Conservation (phyloP, 2,888 invertebrate genomes). For the Acrobasis consociella region DNA sequence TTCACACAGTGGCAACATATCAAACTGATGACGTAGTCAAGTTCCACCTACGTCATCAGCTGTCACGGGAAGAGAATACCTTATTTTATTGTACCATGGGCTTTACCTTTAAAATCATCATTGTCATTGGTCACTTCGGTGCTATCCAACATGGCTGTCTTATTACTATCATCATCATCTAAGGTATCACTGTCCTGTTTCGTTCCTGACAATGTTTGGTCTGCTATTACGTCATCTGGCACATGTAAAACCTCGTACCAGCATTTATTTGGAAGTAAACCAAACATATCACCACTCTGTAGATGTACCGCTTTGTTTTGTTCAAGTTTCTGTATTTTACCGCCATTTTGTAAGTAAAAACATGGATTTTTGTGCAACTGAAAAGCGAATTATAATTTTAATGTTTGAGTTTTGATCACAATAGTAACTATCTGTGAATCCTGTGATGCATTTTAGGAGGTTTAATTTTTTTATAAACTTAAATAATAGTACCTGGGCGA, state of each 20-base stretch:
- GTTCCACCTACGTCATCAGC: no score
- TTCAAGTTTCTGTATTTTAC: conserved; percentile 54
- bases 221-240: conserved; percentile 22
- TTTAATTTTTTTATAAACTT: no score
- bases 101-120: neutral
- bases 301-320: conserved; percentile 55
- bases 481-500: no score
- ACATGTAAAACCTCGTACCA: conserved; percentile 72
- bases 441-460: no score
- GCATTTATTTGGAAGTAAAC: conserved; percentile 71
- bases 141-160: conserved; percentile 14
- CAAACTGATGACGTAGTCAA: no score
- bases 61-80: no score
- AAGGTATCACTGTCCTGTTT: conserved; percentile 8
- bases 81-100: no score
- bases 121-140: conserved; percentile 24
- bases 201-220: conserved; percentile 19
- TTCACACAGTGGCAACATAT: no score
- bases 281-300: conserved; percentile 76
- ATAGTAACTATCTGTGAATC: no score
- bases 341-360: conserved; percentile 61
- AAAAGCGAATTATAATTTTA: conserved; percentile 34
- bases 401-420: no score
- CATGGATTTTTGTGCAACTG: conserved; percentile 82
- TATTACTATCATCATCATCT: neutral